phyloP scores from a whole-genome alignment of 1,140 invertebrate genomes.

The Harlomillsia oculata region DNA sequence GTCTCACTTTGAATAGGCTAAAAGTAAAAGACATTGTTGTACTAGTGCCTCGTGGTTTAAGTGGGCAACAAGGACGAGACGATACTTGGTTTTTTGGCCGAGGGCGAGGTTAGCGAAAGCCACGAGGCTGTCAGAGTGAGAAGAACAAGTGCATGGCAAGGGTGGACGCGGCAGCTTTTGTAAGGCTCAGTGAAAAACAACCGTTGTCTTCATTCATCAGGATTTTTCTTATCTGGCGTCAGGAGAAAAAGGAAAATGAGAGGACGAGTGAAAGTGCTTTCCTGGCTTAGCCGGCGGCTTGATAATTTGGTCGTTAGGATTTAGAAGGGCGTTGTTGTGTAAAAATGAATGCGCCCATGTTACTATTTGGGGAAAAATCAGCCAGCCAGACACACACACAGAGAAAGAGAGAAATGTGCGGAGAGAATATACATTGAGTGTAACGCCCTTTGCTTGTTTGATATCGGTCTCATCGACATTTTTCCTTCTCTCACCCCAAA shows the following conservation, averaged over 20 bases:
- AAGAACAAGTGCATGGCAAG: not conserved
- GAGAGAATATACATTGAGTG: slow-evolving; percentile 8
- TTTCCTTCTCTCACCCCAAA: slow-evolving; percentile 19
- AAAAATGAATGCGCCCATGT: slow-evolving; percentile 29
- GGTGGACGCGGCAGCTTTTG: not conserved
- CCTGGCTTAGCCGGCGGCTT: slow-evolving; percentile 34
- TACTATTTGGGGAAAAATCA: not conserved
- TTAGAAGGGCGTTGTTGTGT: slow-evolving; percentile 36
- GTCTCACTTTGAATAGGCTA: no score
- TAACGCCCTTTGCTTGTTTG: slow-evolving; percentile 30
- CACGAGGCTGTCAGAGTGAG: no score
- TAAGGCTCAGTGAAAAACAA: slow-evolving; percentile 32
- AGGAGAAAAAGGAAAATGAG: slow-evolving; percentile 17
- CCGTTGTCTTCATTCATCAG: slow-evolving; percentile 39
- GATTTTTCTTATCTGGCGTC: slow-evolving; percentile 37
- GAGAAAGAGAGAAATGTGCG: not conserved
- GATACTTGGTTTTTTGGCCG: no score
- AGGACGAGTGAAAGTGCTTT: slow-evolving; percentile 34
- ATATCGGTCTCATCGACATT: slow-evolving; percentile 29
- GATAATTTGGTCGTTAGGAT: slow-evolving; percentile 39
- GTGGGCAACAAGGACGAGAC: no score
- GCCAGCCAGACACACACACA: not conserved
- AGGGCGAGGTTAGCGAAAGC: no score
- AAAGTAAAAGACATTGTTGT: no score
- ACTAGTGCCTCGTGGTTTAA: no score